Evolutionary conservation across 2,888 invertebrate genomes (phyloP).

Genomic region (Dendrolimus pini): DNA sequence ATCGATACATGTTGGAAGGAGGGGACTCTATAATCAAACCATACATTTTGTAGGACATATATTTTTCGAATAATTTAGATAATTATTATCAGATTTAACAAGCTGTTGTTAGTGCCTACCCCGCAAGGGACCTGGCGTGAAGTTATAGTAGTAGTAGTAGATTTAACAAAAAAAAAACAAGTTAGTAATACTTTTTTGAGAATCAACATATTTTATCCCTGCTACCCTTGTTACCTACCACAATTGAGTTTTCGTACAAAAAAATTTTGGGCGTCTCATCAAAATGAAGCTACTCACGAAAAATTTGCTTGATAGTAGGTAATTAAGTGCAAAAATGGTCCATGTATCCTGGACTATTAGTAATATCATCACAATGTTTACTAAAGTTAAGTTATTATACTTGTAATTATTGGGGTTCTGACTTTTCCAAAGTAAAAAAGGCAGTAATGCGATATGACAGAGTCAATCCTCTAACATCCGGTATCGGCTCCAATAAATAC

Average conservation of each 20-base stretch:
- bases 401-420: too few relatives aligned
- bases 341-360: neutral
- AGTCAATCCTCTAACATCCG: too few relatives aligned
- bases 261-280: slow-evolving; percentile 4
- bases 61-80: slow-evolving; percentile 3
- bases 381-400: too few relatives aligned
- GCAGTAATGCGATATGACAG: too few relatives aligned
- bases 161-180: too few relatives aligned
- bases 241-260: neutral
- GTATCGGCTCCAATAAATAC: too few relatives aligned
- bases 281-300: slow-evolving; percentile 4
- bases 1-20: slow-evolving; percentile 7
- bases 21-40: slow-evolving; percentile 7
- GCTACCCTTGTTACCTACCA: neutral
- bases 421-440: too few relatives aligned
- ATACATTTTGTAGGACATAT: slow-evolving; percentile 7
- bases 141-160: too few relatives aligned
- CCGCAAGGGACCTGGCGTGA: too few relatives aligned
- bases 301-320: slow-evolving; percentile 4
- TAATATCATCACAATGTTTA: neutral
- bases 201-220: slow-evolving; percentile 1
- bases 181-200: slow-evolving; percentile 2
- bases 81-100: neutral
- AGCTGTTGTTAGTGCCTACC: too few relatives aligned
- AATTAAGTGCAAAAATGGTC: neutral